Evolutionary conservation across 2,888 invertebrate species (phyloP).

Genomic region (Melanotus villosus): DNA sequence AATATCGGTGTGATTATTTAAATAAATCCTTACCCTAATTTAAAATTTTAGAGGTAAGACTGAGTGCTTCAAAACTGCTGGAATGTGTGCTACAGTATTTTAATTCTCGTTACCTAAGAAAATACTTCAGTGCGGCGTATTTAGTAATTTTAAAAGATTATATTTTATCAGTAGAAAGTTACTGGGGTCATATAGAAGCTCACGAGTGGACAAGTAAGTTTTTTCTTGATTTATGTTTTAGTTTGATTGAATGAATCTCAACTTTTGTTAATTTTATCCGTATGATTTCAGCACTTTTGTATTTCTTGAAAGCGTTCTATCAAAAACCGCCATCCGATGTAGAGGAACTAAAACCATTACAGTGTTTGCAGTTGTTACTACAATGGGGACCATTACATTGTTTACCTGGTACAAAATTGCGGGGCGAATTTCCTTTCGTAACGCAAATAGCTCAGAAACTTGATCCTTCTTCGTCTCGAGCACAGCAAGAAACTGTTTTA

Average conservation of each 20-base stretch:
- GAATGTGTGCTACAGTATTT: conserved; percentile 66
- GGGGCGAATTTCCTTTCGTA: conserved; percentile 61
- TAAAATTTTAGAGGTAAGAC: conserved; percentile 65
- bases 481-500: conserved; percentile 52
- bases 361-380: conserved; percentile 57
- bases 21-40: too few relatives aligned
- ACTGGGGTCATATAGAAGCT: conserved; percentile 70
- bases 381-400: conserved; percentile 60
- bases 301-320: conserved; percentile 35
- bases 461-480: conserved; percentile 47
- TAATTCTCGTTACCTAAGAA: conserved; percentile 62
- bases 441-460: conserved; percentile 56
- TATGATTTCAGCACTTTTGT: conserved; percentile 47
- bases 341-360: conserved; percentile 50
- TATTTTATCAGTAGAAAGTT: conserved; percentile 70
- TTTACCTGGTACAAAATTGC: conserved; percentile 55
- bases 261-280: background rate
- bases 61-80: conserved; percentile 66
- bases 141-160: conserved; percentile 71
- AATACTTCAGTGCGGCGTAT: conserved; percentile 70
- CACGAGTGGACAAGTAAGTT: conserved; percentile 73
- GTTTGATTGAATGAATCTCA: background rate
- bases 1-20: background rate
- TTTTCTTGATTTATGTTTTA: conserved; percentile 16
- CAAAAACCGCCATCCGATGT: background rate